Conservation (phyloP, 2,113 vertebrate genomes). For the Silurus asotus region DNA sequence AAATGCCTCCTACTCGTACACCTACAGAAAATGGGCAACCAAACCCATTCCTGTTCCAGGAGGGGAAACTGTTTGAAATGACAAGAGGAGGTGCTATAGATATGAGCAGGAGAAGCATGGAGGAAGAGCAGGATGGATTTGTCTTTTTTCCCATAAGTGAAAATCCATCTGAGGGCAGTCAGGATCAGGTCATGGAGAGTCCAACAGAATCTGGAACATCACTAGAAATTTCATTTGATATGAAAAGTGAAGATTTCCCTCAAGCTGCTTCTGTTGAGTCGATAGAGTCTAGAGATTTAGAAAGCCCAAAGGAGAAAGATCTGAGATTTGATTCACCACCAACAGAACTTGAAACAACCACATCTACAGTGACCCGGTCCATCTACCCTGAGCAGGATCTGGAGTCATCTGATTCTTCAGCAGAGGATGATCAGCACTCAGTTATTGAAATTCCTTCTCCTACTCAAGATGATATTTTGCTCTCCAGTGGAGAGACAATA, state of each 20-base stretch:
- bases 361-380: conserved; percentile 65
- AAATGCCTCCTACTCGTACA: conserved; percentile 76
- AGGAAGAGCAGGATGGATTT: conserved; percentile 79
- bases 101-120: conserved; percentile 86
- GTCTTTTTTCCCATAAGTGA: conserved; percentile 86
- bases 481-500: conserved; percentile 43
- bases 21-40: conserved; percentile 79
- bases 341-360: conserved; percentile 72
- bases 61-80: conserved; percentile 98
- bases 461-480: neutral
- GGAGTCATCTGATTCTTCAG: conserved; percentile 84
- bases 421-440: conserved; percentile 85
- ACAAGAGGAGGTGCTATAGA: conserved; percentile 96
- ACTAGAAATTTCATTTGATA: neutral
- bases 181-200: conserved; percentile 33
- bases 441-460: conserved; percentile 87
- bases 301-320: conserved; percentile 63
- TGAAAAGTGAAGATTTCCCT: neutral
- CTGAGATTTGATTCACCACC: conserved; percentile 70
- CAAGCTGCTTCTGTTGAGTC: neutral
- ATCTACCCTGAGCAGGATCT: conserved; percentile 70
- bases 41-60: conserved; percentile 92
- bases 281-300: conserved; percentile 28
- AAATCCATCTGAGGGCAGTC: conserved; percentile 58
- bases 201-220: neutral